Base-by-base conservation (phyloP, 30 jellyfish, hydroid and myxozoan genomes). In the Aurelia aurita region DNA sequence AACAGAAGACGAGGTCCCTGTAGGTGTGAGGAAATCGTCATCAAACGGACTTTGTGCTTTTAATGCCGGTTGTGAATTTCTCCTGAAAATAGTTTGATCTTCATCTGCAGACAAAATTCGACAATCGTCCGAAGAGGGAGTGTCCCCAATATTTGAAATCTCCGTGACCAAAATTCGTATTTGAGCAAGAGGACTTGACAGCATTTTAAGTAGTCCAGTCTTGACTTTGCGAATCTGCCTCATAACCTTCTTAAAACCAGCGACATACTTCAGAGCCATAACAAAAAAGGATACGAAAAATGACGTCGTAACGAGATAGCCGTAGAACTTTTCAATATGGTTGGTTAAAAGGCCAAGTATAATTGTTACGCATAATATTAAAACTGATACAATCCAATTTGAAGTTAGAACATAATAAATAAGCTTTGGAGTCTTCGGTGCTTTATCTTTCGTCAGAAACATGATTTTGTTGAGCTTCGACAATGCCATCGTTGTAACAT, bases 261-360 rank as follows among this genome's bases (percentile, higher is more conserved):
- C 53, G 22, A 67, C 72, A 45, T 78, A 60, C 4, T 78, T 49
- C 3, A 53, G 34, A 3, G 76, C 2, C 67, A 78, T 15, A 12
- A 78, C 39, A 1, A 78, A 1, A 22, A 60, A 32, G 20, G 80
- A 60, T 2, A 35, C 29, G 19, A 51, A 23, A 26, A 78, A 19
- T 22, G 89, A 29, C n/a, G 46, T 43, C 3, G 89, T 34, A 13
- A 78, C 51, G 26, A 61, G 51, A 5, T 13, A 44, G 43, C 89
- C 89, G 28, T 78, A 78, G 58, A 59, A 78, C 18, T 12, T 5
- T 7, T 78, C 71, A 5, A 78, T 49, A 53, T 78, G 60, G 8
- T 22, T 22, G 3, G 80, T 59, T 45, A 23, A 27, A 49, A 43
- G 18, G 16, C 80, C 80, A 22, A 61, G 53, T 1, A 20, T 7